Evolutionary conservation across 1,140 invertebrate species (phyloP).

Genomic region (Scaptomyza montana): DNA sequence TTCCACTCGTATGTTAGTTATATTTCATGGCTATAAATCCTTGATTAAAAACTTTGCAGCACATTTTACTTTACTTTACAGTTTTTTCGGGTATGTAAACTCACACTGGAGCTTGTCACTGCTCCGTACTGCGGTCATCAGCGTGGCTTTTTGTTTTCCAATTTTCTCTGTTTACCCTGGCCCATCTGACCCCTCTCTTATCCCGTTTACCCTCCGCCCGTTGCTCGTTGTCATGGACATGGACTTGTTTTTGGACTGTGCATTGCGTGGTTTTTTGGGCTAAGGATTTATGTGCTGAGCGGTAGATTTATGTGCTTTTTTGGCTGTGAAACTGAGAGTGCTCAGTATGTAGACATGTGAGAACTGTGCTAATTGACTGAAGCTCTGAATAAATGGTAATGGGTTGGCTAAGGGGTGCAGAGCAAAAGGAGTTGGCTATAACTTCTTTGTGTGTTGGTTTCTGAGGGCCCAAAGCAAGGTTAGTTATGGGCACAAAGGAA

Average conservation of each 20-base stretch:
- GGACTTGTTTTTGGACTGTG: slow-evolving; percentile 13
- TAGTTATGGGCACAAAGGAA: not conserved
- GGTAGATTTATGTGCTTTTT: slow-evolving; percentile 49
- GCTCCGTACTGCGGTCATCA: slow-evolving; percentile 1
- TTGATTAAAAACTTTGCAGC: not conserved
- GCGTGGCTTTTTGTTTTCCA: slow-evolving; percentile 26
- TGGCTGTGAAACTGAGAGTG: slow-evolving; percentile 45
- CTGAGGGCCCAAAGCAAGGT: slow-evolving; percentile 5
- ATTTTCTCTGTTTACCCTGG: slow-evolving; percentile 9
- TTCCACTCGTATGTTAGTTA: not conserved
- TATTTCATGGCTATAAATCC: not conserved
- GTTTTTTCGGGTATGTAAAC: no score
- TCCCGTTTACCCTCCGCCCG: no score
- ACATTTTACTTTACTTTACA: not conserved
- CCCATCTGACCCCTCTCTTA: not conserved
- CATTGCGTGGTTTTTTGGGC: slow-evolving; percentile 25
- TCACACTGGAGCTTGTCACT: slow-evolving; percentile 3
- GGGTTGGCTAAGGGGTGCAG: no score
- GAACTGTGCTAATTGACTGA: slow-evolving; percentile 29
- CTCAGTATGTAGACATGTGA: not conserved
- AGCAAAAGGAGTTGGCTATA: not conserved
- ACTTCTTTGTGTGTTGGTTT: no score
- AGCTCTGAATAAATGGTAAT: slow-evolving; percentile 10
- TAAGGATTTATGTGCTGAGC: slow-evolving; percentile 43
- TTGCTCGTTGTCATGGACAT: slow-evolving; percentile 11